Conservation (phyloP, 92 coral and sea anemone species). For the Zoanthus sociatus region DNA sequence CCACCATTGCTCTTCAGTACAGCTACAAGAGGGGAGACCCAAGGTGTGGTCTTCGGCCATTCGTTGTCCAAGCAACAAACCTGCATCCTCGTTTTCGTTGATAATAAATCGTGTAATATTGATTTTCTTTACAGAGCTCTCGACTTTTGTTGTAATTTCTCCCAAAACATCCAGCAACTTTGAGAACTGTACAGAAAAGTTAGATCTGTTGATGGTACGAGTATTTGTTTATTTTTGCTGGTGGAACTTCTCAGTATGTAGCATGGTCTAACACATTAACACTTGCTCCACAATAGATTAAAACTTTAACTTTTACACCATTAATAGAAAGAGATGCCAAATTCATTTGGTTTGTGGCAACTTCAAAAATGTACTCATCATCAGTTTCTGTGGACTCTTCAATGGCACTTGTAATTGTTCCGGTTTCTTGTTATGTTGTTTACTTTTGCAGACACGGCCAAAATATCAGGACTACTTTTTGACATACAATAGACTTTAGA, state of each 20-base stretch:
- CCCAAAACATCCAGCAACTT: no score
- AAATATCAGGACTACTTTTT: constrained; percentile 13
- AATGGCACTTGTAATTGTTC: not conserved
- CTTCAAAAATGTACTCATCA: not conserved
- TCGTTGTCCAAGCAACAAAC: not conserved
- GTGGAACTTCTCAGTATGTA: no score
- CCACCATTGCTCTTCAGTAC: not conserved
- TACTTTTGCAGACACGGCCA: constrained; percentile 2
- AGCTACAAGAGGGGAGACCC: constrained; percentile 6
- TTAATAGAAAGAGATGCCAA: no score
- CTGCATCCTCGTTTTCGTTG: no score
- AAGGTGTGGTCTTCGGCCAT: not conserved
- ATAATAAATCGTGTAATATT: no score
- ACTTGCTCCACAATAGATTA: no score
- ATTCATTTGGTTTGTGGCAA: not conserved
- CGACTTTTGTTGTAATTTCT: no score
- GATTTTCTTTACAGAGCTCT: not conserved
- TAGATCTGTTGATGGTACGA: no score
- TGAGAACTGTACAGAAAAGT: no score
- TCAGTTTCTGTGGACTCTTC: not conserved
- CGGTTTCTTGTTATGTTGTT: not conserved
- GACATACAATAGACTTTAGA: not conserved
- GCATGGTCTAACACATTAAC: no score
- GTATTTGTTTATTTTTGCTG: no score
- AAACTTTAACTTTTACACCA: no score